Evolutionary conservation across 1,140 invertebrate species (phyloP).

Genomic region (Artemia franciscana): DNA sequence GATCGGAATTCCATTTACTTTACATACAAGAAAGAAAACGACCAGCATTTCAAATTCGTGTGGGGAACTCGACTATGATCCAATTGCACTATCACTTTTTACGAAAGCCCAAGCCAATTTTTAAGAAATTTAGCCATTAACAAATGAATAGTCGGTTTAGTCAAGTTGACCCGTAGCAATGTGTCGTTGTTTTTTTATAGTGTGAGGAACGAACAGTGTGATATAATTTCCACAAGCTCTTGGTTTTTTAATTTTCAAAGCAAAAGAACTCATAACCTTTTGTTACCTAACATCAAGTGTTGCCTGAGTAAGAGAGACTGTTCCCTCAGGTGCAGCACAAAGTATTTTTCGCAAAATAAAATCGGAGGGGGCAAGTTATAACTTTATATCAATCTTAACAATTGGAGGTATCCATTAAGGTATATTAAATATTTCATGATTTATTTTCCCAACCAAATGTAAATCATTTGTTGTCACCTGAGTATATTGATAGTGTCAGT

Average conservation of each 20-base stretch:
- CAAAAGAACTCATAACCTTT: neutral
- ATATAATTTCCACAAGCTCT: neutral
- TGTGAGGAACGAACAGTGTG: neutral
- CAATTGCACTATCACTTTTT: neutral
- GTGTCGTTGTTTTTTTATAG: neutral
- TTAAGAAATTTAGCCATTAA: neutral
- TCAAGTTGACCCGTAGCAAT: neutral
- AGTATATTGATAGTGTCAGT: neutral
- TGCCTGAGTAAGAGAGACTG: no score
- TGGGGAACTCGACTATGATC: neutral
- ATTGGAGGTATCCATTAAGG: neutral
- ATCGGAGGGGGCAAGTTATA: neutral
- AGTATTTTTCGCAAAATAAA: neutral
- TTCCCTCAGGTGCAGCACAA: neutral
- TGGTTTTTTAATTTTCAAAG: neutral
- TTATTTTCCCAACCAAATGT: neutral
- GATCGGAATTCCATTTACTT: neutral
- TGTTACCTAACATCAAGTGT: neutral
- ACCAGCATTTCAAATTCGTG: neutral
- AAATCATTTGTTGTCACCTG: neutral
- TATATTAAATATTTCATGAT: neutral
- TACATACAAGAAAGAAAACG: neutral
- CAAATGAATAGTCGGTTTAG: neutral
- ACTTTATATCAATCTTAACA: neutral
- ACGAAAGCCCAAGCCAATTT: neutral